These are phyloP conservation scores for Phrynosoma platyrhinos DNA, from an alignment of 2,113 vertebrate species.

Conservation along the genomic window DNA sequence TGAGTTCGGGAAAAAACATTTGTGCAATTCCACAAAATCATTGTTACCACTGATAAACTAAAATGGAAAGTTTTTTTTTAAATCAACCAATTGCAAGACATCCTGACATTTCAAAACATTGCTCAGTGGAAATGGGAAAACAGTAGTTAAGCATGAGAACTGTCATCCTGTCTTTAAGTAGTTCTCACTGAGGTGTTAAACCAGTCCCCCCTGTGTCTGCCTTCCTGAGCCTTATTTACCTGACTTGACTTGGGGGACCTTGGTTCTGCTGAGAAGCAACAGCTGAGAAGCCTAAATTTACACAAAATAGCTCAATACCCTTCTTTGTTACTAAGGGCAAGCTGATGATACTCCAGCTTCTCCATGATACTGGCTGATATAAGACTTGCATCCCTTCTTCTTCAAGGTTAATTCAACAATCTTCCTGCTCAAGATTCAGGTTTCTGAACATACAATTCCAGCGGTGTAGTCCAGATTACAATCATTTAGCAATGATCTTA, in stretches of 20 bases:
- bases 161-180: neutral
- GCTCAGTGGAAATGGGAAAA: neutral
- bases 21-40: neutral
- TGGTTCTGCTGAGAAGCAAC: too few species aligned
- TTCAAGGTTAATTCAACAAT: neutral
- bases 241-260: neutral
- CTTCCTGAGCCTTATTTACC: neutral
- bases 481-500: slow-evolving; percentile 43
- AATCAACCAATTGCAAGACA: too few species aligned
- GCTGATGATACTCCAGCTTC: neutral
- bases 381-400: neutral
- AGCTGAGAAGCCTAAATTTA: neutral
- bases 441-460: slow-evolving; percentile 38
- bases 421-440: neutral
- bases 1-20: neutral
- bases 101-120: neutral
- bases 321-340: neutral
- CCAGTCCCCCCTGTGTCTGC: neutral
- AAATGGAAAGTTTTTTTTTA: neutral
- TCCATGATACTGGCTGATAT: neutral
- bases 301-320: neutral
- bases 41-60: neutral
- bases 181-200: neutral
- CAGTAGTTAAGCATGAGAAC: neutral
- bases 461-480: slow-evolving; percentile 36